Percentiles rank a stretch among this genome's conserved stretches.
These are phyloP conservation scores for Bambusicola thoracicus DNA, from an alignment of 2,113 vertebrate species.

Conservation along the genomic window DNA sequence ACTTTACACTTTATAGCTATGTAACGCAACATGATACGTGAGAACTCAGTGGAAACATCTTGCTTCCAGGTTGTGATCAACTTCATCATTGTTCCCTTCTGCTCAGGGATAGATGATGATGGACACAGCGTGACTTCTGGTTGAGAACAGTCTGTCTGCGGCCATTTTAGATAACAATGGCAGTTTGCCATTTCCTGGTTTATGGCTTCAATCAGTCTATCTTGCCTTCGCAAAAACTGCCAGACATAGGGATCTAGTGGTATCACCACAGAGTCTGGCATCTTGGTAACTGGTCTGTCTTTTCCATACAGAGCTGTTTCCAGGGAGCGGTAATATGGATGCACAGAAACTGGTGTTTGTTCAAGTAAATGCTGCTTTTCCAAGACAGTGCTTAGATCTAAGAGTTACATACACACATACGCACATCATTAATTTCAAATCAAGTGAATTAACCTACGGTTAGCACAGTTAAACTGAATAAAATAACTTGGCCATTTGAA, in stretches of 20 bases:
- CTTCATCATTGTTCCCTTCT: slow-evolving; percentile 55
- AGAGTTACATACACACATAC: not conserved
- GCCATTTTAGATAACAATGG: slow-evolving; percentile 80
- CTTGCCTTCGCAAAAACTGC: slow-evolving; percentile 75
- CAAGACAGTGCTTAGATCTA: slow-evolving; percentile 49
- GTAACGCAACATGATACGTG: slow-evolving; percentile 70
- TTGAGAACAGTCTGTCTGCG: slow-evolving; percentile 21
- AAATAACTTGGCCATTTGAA: not conserved
- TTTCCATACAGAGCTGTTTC: slow-evolving; percentile 84
- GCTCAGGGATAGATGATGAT: slow-evolving; percentile 52
- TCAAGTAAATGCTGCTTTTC: slow-evolving; percentile 76
- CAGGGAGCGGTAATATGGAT: slow-evolving; percentile 84
- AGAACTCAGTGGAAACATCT: slow-evolving; percentile 70
- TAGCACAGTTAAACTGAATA: not conserved
- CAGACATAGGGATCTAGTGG: slow-evolving; percentile 75
- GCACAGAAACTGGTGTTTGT: slow-evolving; percentile 73
- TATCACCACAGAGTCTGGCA: slow-evolving; percentile 78
- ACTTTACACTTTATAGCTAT: slow-evolving; percentile 68
- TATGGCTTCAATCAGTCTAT: slow-evolving; percentile 64
- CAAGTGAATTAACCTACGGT: not conserved
- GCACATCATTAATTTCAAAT: not conserved
- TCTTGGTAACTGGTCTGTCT: slow-evolving; percentile 76
- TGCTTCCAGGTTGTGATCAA: slow-evolving; percentile 79
- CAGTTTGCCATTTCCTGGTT: slow-evolving; percentile 67
- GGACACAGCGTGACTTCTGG: slow-evolving; percentile 77